Conservation (phyloP, 1,140 invertebrate species). For the Brachionus sp. region DNA sequence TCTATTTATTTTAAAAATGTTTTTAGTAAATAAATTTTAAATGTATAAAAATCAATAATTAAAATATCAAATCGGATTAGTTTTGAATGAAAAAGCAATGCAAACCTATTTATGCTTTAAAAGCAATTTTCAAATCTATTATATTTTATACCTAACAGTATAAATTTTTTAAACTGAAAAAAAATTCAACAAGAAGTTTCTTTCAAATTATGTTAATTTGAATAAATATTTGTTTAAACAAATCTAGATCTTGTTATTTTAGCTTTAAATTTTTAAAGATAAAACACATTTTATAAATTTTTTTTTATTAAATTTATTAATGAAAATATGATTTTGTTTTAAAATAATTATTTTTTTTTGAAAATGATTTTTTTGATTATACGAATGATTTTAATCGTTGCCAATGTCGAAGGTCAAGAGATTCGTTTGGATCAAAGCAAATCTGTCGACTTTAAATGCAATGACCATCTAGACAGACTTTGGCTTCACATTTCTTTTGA, state of each 20-base stretch:
- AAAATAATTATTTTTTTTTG: neutral
- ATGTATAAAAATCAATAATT: conserved; percentile 1
- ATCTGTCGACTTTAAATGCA: neutral
- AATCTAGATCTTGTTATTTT: neutral
- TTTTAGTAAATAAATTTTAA: conserved; percentile 12
- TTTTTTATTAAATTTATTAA: neutral
- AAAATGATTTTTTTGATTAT: neutral
- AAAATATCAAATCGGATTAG: neutral
- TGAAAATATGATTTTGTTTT: neutral
- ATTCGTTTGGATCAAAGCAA: neutral
- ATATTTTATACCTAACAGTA: neutral
- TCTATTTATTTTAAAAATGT: neutral
- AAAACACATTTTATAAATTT: neutral
- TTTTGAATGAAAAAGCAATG: neutral
- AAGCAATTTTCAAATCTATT: neutral
- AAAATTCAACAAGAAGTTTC: neutral
- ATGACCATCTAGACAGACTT: conserved; percentile 19
- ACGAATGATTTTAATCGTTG: neutral
- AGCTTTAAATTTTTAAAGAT: neutral
- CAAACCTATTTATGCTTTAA: neutral
- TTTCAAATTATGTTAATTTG: neutral
- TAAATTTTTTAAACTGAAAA: neutral
- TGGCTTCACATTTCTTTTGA: neutral
- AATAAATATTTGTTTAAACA: neutral
- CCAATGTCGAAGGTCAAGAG: neutral